Evolutionary conservation across 1,140 invertebrate genomes (phyloP).

Genomic region (Battus philenor): DNA sequence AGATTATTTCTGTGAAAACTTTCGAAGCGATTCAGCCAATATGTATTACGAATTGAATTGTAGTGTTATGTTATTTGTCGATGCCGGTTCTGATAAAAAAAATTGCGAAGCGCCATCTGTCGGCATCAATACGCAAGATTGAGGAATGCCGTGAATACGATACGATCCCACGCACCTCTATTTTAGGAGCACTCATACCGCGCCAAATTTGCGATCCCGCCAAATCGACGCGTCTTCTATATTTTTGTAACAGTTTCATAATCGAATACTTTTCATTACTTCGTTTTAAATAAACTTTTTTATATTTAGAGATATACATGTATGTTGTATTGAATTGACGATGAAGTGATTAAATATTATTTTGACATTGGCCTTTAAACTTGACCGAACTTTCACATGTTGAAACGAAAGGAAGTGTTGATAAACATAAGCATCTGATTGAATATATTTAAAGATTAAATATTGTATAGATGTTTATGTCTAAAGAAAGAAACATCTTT

Average conservation of each 20-base stretch:
- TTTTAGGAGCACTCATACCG: slow-evolving; percentile 56
- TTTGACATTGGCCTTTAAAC: slow-evolving; percentile 64
- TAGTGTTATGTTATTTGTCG: background rate
- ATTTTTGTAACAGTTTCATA: slow-evolving; percentile 70
- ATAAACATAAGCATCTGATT: too few species aligned
- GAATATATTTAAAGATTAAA: too few species aligned
- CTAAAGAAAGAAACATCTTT: too few species aligned
- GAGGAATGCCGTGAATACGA: slow-evolving; percentile 65
- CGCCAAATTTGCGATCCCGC: slow-evolving; percentile 71
- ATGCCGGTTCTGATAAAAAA: too few species aligned
- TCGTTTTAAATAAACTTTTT: slow-evolving; percentile 2
- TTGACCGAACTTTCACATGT: slow-evolving; percentile 52
- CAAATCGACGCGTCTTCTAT: slow-evolving; percentile 61
- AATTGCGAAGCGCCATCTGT: slow-evolving; percentile 25
- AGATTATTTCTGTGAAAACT: too few species aligned
- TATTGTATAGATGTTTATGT: too few species aligned
- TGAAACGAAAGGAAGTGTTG: too few species aligned
- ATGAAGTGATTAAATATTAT: slow-evolving; percentile 34
- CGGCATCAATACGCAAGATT: slow-evolving; percentile 33
- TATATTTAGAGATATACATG: background rate
- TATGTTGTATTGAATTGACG: background rate
- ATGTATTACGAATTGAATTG: too few species aligned
- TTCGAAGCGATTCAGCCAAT: too few species aligned
- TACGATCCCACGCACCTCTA: slow-evolving; percentile 56
- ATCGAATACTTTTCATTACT: slow-evolving; percentile 38